phyloP scores from a whole-genome alignment of 2,888 invertebrate species.

The Nephrotoma appendiculata region DNA sequence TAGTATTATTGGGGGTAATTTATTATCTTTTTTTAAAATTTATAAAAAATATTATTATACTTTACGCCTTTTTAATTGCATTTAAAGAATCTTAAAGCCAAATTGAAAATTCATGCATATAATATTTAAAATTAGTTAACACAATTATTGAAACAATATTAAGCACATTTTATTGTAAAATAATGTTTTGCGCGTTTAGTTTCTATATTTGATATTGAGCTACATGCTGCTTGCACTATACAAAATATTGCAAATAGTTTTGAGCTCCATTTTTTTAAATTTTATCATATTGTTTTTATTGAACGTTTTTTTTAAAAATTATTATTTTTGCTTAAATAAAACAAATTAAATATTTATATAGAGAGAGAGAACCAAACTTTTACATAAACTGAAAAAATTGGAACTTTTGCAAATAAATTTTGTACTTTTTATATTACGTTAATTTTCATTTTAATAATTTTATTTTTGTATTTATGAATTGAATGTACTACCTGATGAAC shows the following conservation, averaged over 20 bases:
- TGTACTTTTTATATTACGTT: background rate
- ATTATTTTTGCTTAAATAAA: background rate
- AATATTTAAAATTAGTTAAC: background rate
- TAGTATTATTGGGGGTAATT: too few species aligned
- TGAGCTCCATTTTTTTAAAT: constrained; percentile 4
- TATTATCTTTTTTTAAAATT: too few species aligned
- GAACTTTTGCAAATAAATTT: background rate
- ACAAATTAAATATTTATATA: background rate
- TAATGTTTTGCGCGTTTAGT: background rate
- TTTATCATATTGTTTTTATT: background rate
- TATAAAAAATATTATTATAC: too few species aligned
- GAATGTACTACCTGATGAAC: constrained; percentile 5
- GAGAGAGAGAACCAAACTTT: background rate
- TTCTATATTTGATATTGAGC: background rate
- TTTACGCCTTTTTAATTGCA: background rate
- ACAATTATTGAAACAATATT: background rate
- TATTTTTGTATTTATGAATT: background rate
- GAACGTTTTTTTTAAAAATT: background rate
- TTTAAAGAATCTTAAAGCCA: background rate
- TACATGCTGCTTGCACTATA: background rate
- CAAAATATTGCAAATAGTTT: constrained; percentile 1
- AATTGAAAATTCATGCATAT: background rate
- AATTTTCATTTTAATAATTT: background rate
- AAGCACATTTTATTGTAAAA: background rate
- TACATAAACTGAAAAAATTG: background rate